Evolutionary conservation across 2,113 vertebrate genomes (phyloP), one percentile per base, ranked within the genome.

Genomic region (Cathartes aura): DNA sequence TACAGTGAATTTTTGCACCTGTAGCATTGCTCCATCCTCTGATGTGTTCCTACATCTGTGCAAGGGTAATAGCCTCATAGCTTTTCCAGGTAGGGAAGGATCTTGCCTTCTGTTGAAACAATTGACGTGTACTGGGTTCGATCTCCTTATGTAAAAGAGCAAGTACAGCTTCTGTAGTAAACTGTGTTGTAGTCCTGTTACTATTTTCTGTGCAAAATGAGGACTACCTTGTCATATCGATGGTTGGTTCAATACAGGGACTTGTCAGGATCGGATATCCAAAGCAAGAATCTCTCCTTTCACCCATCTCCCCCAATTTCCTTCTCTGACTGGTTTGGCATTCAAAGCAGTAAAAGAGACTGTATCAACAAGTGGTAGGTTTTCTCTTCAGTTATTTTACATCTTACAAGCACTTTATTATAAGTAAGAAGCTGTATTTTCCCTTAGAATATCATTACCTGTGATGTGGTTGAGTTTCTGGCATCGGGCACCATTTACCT

Each of bases 71-170:
- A 11, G 22, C 32, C 42, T 34, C 45, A 8, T 38, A 24, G 48
- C 7, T 15, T 63, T 64, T 43, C 34, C 42, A n/a, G 64, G 24
- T 27, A 21, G 38, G 43, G 20, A 71, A 32, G 6, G 40, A 36
- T 38, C 34, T 45, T 67, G 22, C 47, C 40, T 38, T 63, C 9
- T 38, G 1, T 42, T 38, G 36, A 20, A 64, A 24, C 36, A n/a
- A 4, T 14, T 63, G 63, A 15, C 3, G 0, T 2, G 10, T 32
- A 8, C 59, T 55, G 12, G 0, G 3, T 48, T 79, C 3, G 0
- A 1, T 60, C 47, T 59, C 17, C 45, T 58, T 47, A 4, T 0
- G 5, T 34, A 9, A 34, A 55, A 34, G 55, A 60, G 22, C 40
- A 34, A 48, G 45, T 43, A 36, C 26, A 29, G 40, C 43, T 63